phyloP scores from a whole-genome alignment of 2,113 vertebrate genomes.

The Rafetus swinhoei region DNA sequence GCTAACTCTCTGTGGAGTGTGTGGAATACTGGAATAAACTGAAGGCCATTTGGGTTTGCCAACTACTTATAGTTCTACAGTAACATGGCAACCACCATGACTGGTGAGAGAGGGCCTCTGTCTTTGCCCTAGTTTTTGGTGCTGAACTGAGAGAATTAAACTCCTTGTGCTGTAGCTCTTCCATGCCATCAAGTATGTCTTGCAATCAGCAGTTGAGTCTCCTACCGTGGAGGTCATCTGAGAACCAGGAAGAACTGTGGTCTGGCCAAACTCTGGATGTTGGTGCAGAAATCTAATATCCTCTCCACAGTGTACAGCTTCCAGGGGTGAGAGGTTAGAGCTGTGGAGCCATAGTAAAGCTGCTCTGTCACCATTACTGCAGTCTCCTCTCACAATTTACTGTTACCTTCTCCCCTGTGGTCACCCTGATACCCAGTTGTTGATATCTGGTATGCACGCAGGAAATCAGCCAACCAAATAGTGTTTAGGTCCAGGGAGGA shows the following conservation, averaged over 20 bases:
- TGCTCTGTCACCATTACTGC: constrained; percentile 25
- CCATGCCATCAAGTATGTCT: neutral
- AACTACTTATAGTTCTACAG: neutral
- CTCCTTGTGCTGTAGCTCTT: neutral
- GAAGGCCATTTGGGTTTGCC: too few species aligned
- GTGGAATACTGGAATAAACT: too few species aligned
- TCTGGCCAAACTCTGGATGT: too few species aligned
- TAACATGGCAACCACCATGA: neutral
- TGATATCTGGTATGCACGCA: too few species aligned
- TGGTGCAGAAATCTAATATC: too few species aligned
- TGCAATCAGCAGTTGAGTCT: neutral
- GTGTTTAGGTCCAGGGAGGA: too few species aligned
- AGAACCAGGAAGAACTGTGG: neutral
- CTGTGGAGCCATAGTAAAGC: constrained; percentile 27
- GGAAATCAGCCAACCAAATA: too few species aligned
- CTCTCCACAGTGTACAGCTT: constrained; percentile 4
- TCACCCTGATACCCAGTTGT: too few species aligned
- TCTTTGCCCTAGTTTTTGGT: neutral
- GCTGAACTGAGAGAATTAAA: neutral
- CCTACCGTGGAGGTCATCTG: neutral
- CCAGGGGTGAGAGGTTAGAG: neutral
- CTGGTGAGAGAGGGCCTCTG: neutral
- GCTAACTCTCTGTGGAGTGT: too few species aligned
- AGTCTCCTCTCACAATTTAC: neutral
- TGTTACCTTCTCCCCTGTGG: too few species aligned